Evolutionary conservation across 2,113 vertebrate species (phyloP), one percentile per base, ranked within the genome.

Genomic region (Telmatochromis brachygnathus): DNA sequence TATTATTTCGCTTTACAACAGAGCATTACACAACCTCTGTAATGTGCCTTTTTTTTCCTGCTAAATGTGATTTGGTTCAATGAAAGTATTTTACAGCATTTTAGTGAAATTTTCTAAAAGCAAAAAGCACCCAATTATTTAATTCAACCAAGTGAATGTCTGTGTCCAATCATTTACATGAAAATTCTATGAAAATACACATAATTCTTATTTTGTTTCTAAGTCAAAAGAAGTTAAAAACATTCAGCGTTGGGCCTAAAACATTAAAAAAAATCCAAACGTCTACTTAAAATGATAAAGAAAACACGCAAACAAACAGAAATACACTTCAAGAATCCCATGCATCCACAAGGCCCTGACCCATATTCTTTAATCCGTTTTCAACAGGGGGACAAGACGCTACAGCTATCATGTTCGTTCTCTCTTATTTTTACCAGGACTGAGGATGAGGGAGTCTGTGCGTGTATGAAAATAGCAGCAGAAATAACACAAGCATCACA

Each of bases 291-390:
- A 81, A 82, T 75, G 15, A 14, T 7, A 55, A 87, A 86, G 35
- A 79, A 82, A 82, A 84, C 21, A 30, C 4, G 21, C 53, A 88
- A 73, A 79, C 37, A 92, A 79, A 79, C 60, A 87, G 79, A 87
- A 85, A 88, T 53, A 84, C 82, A 85, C 33, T 88, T 87, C 47
- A 87, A 79, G 84, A 21, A 82, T 21, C 23, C 30, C 51, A 45
- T 86, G 70, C 68, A 87, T 89, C 79, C 84, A 87, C 58, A 83
- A 86, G 89, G 51, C 84, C 77, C 86, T 92, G 93, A 85, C 90
- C 90, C 81, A 94, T 68, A 91, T 94, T 90, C 90, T 90, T 88
- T 60, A 89, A 91, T 92, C 86, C 70, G 28, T 89, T 85, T 93
- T 62, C 37, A 62, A 79, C 60, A 92, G 93, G 87, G 82, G 88